phyloP scores from a whole-genome alignment of 2,888 invertebrate genomes.

The Galerucella pusilla region DNA sequence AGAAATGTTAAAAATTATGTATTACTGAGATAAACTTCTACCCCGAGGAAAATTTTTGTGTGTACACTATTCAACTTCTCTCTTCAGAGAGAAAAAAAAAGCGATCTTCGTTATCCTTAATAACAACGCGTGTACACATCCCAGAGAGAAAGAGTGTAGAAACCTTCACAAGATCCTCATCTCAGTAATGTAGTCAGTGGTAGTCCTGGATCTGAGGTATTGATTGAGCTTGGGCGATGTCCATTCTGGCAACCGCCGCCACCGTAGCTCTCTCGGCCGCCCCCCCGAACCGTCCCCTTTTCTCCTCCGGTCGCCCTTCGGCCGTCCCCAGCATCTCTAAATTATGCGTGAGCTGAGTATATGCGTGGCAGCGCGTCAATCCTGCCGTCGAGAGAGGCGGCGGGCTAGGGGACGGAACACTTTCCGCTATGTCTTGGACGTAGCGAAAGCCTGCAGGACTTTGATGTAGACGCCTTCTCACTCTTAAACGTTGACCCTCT shows the following conservation, averaged over 20 bases:
- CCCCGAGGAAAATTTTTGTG: too few relatives aligned
- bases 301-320: constrained; percentile 18
- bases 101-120: constrained; percentile 11
- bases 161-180: constrained; percentile 27
- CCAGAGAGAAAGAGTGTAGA: not conserved
- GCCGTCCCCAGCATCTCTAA: constrained; percentile 60
- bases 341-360: constrained; percentile 67
- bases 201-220: constrained; percentile 63
- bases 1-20: too few relatives aligned
- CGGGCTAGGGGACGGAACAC: constrained; percentile 24
- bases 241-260: constrained; percentile 64
- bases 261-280: constrained; percentile 29
- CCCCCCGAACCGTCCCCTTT: constrained; percentile 21
- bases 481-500: constrained; percentile 38
- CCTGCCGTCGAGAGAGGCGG: constrained; percentile 46
- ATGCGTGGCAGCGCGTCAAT: constrained; percentile 64
- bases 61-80: too few relatives aligned
- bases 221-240: constrained; percentile 65
- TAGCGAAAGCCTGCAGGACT: constrained; percentile 56
- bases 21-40: too few relatives aligned
- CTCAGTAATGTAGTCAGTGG: constrained; percentile 57
- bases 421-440: constrained; percentile 54
- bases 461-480: constrained; percentile 56
- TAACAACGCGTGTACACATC: constrained; percentile 1
- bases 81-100: too few relatives aligned